Conservation (phyloP, 2,797 vertebrate genomes). For the Yasuhikotakia modesta region DNA sequence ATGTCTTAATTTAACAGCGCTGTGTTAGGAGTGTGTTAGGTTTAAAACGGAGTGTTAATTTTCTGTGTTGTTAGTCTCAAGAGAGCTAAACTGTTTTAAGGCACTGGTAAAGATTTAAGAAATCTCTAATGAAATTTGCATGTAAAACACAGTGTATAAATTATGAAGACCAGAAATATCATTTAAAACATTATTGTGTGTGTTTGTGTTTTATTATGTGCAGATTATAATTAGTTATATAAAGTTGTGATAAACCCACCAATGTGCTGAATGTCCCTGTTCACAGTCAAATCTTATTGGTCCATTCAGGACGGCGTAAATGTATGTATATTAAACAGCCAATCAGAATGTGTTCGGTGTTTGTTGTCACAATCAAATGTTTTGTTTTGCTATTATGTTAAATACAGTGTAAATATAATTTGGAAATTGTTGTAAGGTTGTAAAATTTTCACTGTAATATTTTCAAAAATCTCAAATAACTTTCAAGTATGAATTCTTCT, state of each 20-base stretch:
- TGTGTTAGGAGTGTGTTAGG: conserved; percentile 34
- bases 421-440: too few relatives aligned
- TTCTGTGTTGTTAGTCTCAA: conserved; percentile 14
- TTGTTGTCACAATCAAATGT: not conserved
- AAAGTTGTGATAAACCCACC: not conserved
- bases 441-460: not conserved
- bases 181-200: not conserved
- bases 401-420: not conserved
- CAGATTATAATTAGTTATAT: not conserved
- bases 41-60: not conserved
- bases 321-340: not conserved
- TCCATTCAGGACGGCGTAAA: not conserved
- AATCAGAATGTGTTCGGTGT: not conserved
- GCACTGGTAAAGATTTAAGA: conserved; percentile 1
- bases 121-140: conserved; percentile 29
- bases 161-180: conserved; percentile 1
- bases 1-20: conserved; percentile 59
- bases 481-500: conserved; percentile 1
- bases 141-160: conserved; percentile 48
- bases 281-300: not conserved
- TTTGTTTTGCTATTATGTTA: not conserved
- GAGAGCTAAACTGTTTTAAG: conserved; percentile 2
- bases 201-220: not conserved
- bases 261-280: not conserved
- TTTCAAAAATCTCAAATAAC: not conserved